A percentile compares a stretch with the other conserved stretches of the same genome.
Conservation (phyloP, 2,113 vertebrate genomes). For the Odontesthes bonariensis region DNA sequence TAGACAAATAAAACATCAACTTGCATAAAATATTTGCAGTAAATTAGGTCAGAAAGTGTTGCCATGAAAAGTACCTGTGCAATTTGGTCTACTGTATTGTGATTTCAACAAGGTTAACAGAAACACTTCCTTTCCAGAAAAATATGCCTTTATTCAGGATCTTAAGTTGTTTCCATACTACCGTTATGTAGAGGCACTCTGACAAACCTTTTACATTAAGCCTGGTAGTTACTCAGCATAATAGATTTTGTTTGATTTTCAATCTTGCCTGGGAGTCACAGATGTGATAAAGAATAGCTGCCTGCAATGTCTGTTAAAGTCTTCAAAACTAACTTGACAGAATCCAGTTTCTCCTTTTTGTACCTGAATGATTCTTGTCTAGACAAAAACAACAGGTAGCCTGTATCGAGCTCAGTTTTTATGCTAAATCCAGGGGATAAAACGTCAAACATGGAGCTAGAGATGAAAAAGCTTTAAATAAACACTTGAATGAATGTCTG, state of each 20-base stretch:
- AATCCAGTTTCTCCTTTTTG: conserved; percentile 7
- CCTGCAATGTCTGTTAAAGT: conserved; percentile 22
- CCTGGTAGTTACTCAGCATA: conserved; percentile 19
- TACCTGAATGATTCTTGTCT: conserved; percentile 20
- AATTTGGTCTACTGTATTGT: too few relatives aligned
- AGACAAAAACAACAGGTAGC: conserved; percentile 50
- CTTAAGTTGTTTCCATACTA: conserved; percentile 29
- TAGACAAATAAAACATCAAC: too few relatives aligned
- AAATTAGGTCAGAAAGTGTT: too few relatives aligned
- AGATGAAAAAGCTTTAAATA: conserved; percentile 51
- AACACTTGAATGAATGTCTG: conserved; percentile 60
- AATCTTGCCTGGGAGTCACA: conserved; percentile 30
- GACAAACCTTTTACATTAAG: conserved; percentile 22
- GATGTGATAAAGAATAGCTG: conserved; percentile 41
- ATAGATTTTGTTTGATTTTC: conserved; percentile 43
- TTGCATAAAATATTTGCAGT: too few relatives aligned
- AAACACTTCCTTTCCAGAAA: background rate
- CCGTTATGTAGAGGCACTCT: conserved; percentile 18
- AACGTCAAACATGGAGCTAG: conserved; percentile 44
- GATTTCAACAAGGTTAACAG: background rate
- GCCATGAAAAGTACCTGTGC: too few relatives aligned
- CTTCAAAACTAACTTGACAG: conserved; percentile 33
- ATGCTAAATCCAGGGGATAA: conserved; percentile 35
- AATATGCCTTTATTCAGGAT: background rate
- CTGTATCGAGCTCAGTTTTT: conserved; percentile 24